phyloP scores from a whole-genome alignment of 2,888 invertebrate genomes.

The Acleris emargana region DNA sequence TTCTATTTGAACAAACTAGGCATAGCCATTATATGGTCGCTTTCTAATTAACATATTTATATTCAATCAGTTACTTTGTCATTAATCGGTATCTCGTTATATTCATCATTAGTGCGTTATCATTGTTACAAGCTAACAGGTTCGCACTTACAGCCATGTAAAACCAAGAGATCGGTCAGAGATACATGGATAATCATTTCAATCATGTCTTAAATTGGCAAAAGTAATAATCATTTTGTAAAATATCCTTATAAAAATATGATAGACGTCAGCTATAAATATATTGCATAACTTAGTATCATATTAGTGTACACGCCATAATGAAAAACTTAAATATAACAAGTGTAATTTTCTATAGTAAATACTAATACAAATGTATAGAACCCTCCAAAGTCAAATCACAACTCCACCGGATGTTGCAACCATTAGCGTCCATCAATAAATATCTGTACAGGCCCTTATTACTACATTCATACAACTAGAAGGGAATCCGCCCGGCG shows the following conservation, averaged over 20 bases:
- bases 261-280: conserved; percentile 66
- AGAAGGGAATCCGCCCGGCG: conserved; percentile 45
- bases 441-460: conserved; percentile 77
- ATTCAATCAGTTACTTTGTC: conserved; percentile 53
- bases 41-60: conserved; percentile 41
- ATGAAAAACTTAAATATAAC: conserved; percentile 62
- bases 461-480: conserved; percentile 52
- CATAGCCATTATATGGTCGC: conserved; percentile 49
- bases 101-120: conserved; percentile 45
- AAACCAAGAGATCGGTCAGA: conserved; percentile 56
- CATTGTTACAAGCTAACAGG: conserved; percentile 43
- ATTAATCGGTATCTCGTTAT: conserved; percentile 56
- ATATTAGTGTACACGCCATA: conserved; percentile 62
- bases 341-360: conserved; percentile 55
- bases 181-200: conserved; percentile 51
- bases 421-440: conserved; percentile 67
- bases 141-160: conserved; percentile 40
- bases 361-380: conserved; percentile 49
- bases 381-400: conserved; percentile 42
- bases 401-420: conserved; percentile 58
- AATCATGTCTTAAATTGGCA: conserved; percentile 48
- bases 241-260: conserved; percentile 70
- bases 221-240: conserved; percentile 49
- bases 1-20: conserved; percentile 55
- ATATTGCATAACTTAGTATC: conserved; percentile 69